Evolutionary conservation across 2,888 invertebrate species (phyloP), one percentile per base, ranked within the genome.

Genomic region (Spilosoma lubricipeda): DNA sequence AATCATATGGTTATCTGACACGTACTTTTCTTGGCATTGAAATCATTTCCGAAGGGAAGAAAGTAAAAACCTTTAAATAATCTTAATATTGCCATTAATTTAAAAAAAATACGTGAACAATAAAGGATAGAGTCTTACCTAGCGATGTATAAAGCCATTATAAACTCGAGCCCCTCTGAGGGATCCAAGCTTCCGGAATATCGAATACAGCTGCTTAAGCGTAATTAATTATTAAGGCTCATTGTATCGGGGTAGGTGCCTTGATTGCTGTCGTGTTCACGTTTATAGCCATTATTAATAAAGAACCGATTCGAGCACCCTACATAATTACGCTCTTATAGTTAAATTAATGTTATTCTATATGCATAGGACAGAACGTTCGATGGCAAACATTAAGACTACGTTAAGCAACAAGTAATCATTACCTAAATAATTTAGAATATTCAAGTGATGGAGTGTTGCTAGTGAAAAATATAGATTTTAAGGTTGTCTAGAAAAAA

Each of bases 181-280:
- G 56, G 63, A 30, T 63, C 30, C 18, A 63, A 63, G 8, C 63
- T 63, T 63, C 63, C 30, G 63, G 15, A 13, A 63, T 63, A 63
- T 63, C 63, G 30, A 63, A 63, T 63, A 63, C 30, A 30, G 63
- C 63, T 63, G 30, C 30, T 63, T 63, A 30, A 63, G 30, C 27
- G 63, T 30, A 63, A 30, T 63, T 63, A 63, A 63, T 63, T 63
- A 63, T 63, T 63, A 63, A 63, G 63, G 30, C 27, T 63, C 30
- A 63, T 63, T 63, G 30, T 63, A 63, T 63, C 63, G 7, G 63
- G 30, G 18, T 63, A 63, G 30, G 63, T 63, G 63, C 63, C 63
- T 63, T 63, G 63, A 63, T 63, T 63, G 63, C 63, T 63, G 63
- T 63, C 63, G 63, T 63, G 63, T 63, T 63, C 30, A 30, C 63